Evolutionary conservation across 1,140 invertebrate species (phyloP), one percentile per base, ranked within the genome.

Genomic region (Catajapyx aquilonaris): DNA sequence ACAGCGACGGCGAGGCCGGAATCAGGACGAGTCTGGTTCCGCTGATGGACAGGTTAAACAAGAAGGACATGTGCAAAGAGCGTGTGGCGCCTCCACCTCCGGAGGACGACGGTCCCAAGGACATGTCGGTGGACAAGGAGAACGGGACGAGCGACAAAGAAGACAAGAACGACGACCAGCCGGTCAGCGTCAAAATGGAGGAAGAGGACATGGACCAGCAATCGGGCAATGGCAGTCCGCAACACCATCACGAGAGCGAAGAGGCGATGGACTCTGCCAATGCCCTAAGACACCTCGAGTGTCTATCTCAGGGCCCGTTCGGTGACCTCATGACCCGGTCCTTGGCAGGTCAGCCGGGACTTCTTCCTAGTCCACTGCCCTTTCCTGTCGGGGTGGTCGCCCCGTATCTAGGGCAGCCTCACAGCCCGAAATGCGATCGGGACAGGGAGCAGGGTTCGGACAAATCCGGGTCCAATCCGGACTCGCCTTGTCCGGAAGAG

Each of bases 281-380:
- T 57, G 71, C 79, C 45, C 61, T 83, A 44, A 66, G 77, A 50
- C 70, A 78, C 53, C 58, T 84, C 47, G 79, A 83, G 60, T 76
- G 70, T 55, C 64, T 84, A 50, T 81, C 79, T 31, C 73, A 78
- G 55, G 77, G 76, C 41, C 69, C 73, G 44, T 76, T 76, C 54
- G 69, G 68, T 42, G 65, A 66, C 40, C 50, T 65, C 37, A 28
- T 42, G 16, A 22, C 36, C n/a, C 30, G 43, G 11, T 34, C 30
- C 37, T 11, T 39, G 32, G n/a, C 39, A 10, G 28, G 37, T 21
- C 37, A 31, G 13, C 13, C 16, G 16, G n/a, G 5, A 17, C 31
- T 21, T 22, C 31, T 39, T 28, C 40, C 36, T 37, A 28, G 20
- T 38, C 35, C 43, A 53, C 52, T 59, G 47, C 56, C 59, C 52